Base-by-base conservation (phyloP, 2,113 vertebrate species). In the Sinocyclocheilus rhinocerous region DNA sequence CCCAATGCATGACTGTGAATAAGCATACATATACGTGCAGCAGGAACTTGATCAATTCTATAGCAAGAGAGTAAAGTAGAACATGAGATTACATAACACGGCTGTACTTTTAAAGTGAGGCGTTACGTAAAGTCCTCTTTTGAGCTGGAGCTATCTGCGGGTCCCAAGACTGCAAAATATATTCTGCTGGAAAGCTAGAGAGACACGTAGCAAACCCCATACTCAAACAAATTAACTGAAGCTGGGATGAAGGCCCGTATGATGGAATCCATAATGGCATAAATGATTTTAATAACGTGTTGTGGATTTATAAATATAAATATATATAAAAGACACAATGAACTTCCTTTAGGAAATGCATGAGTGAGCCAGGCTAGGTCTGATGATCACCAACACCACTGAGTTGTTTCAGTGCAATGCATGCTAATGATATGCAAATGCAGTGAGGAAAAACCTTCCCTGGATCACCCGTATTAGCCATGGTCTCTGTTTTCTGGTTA, bases 351-450 rank as follows among this genome's bases (percentile, higher is more conserved):
- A 73, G 67, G 48, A 36, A 57, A 83, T 83, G 55, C 33, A 61
- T 15, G 77, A 61, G 29, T 39, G 67, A 84, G 82, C 20, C 29
- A 70, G 42, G 45, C 80, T n/a, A 73, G 22, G 67, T 59, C 82
- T 75, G 29, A 59, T 26, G 67, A 84, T 57, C 69, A 84, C 82
- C 81, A 75, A 59, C 48, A 39, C 29, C 33, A 84, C 69, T 57
- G 67, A 67, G 77, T 70, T 67, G 81, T 69, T 84, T 84, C 33
- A 73, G 48, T 59, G 82, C 33, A 73, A 20, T 84, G 82, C 67
- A 84, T 84, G 69, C 29, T 75, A 84, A 84, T 73, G 50, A 59
- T 18, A 75, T 84, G 82, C 69, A 72, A 84, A 84, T 84, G 52
- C 24, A 16, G 20, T 24, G 45, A 70, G 65, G 65, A 83, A 70